These are phyloP conservation scores for Caenorhabditis japonica DNA, from an alignment of 2,888 invertebrate species.

Conservation along the genomic window DNA sequence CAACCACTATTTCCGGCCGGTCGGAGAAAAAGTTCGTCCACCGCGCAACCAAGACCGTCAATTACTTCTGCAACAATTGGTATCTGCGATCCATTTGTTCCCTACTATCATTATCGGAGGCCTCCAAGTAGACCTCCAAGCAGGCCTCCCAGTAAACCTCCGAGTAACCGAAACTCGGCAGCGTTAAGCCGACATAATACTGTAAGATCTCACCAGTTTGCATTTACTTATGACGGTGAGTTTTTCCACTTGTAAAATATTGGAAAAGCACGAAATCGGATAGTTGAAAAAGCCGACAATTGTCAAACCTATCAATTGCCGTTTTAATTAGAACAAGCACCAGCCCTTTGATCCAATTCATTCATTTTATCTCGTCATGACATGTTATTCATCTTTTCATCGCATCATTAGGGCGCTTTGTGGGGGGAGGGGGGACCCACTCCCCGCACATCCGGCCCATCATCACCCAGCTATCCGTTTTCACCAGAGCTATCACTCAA, in stretches of 20 bases:
- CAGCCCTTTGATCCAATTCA: conserved; percentile 27
- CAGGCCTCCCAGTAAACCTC: conserved; percentile 59
- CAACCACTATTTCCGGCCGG: conserved; percentile 34
- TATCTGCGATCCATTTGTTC: conserved; percentile 42
- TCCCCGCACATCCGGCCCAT: background rate
- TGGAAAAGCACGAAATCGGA: background rate
- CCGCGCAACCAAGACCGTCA: conserved; percentile 43
- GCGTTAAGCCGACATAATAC: conserved; percentile 63
- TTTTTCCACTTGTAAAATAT: conserved; percentile 1
- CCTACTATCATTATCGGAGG: conserved; percentile 56
- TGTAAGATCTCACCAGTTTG: conserved; percentile 52
- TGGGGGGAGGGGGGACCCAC: background rate
- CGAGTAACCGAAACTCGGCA: conserved; percentile 54
- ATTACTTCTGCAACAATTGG: conserved; percentile 40
- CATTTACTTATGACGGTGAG: conserved; percentile 43
- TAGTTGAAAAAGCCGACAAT: conserved; percentile 22
- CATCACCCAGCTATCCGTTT: conserved; percentile 16
- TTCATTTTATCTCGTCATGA: conserved; percentile 44
- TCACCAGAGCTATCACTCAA: conserved; percentile 38
- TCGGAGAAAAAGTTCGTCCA: conserved; percentile 37
- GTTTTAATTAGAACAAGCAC: conserved; percentile 1
- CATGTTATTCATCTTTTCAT: conserved; percentile 48
- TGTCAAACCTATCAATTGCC: no score
- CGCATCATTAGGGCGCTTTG: conserved; percentile 22
- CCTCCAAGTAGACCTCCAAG: conserved; percentile 65